phyloP scores from a whole-genome alignment of 2,888 invertebrate genomes.

The Tiliacea citrago region DNA sequence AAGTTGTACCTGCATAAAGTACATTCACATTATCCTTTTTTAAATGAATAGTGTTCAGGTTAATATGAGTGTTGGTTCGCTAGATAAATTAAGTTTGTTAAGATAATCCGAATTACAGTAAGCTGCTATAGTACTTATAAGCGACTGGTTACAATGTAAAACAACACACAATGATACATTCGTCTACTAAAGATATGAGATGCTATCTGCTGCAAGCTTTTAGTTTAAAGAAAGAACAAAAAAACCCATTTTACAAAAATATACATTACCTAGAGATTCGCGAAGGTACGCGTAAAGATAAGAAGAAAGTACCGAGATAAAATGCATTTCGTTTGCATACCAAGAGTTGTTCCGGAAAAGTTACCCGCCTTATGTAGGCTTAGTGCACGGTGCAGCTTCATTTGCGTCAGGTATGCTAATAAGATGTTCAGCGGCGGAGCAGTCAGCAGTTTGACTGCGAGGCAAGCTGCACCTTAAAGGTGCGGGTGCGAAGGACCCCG shows the following conservation, averaged over 20 bases:
- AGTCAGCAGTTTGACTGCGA: constrained; percentile 82
- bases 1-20: constrained; percentile 18
- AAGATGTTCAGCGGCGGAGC: constrained; percentile 78
- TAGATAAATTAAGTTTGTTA: constrained; percentile 14
- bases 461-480: constrained; percentile 81
- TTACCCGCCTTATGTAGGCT: constrained; percentile 69
- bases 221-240: constrained; percentile 28
- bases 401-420: constrained; percentile 87
- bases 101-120: background rate
- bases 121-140: background rate
- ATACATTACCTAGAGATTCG: constrained; percentile 39
- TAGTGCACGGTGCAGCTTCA: constrained; percentile 79
- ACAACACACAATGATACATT: constrained; percentile 1
- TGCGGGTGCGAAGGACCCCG: constrained; percentile 77
- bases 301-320: constrained; percentile 55
- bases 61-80: background rate
- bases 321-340: constrained; percentile 66
- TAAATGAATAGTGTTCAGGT: constrained; percentile 10
- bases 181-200: constrained; percentile 23
- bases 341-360: constrained; percentile 64
- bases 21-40: constrained; percentile 9
- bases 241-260: constrained; percentile 38
- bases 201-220: constrained; percentile 24
- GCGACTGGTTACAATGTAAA: background rate
- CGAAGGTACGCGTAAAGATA: constrained; percentile 53